Evolutionary conservation across 2,888 invertebrate genomes (phyloP), one percentile per base, ranked within the genome.

Genomic region (Chaetoderma sp.): DNA sequence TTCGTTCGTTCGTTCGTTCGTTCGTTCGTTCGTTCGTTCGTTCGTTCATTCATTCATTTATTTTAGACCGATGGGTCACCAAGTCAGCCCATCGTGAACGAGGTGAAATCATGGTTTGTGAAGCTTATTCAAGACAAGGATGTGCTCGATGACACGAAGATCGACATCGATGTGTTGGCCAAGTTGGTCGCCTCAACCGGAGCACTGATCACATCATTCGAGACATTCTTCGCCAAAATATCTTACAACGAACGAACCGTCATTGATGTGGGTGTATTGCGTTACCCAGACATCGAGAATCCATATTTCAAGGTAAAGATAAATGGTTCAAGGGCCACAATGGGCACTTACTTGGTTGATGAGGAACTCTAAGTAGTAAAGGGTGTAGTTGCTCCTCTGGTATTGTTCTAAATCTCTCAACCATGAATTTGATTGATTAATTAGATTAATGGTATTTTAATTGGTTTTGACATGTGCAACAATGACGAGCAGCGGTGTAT

Each of bases 241-340:
- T 33, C 33, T 16, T 36, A 36, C 32, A 5, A 56, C 8, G 23
- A 30, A 16, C 32, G 56, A 8, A 30, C 25, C 36, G 30, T 56
- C 2, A n/a, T 56, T 5, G 56, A 56, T 16, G 36, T 56, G 6
- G 56, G 56, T 10, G 23, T 56, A 18, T 39, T 56, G 8, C 56
- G 56, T 39, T 56, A 33, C 33, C 56, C 56, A 6, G 56, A 56
- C 10, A 56, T 56, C 21, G 56, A 56, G 33, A 23, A 28, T 33
- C 56, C 56, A 13, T 56, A 56, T 39, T 56, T 56, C 36, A 56
- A 56, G 18, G n/a, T n/a, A n/a, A n/a, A n/a, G n/a, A n/a, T n/a
- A n/a, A n/a, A n/a, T n/a, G n/a, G n/a, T n/a, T n/a, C n/a, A n/a
- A n/a, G n/a, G n/a, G n/a, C n/a, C n/a, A n/a, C n/a, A n/a, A n/a